A percentile compares a stretch with the other conserved stretches of the same genome.
Evolutionary conservation across 2,113 vertebrate species (phyloP).

Genomic region (Scalopus aquaticus): DNA sequence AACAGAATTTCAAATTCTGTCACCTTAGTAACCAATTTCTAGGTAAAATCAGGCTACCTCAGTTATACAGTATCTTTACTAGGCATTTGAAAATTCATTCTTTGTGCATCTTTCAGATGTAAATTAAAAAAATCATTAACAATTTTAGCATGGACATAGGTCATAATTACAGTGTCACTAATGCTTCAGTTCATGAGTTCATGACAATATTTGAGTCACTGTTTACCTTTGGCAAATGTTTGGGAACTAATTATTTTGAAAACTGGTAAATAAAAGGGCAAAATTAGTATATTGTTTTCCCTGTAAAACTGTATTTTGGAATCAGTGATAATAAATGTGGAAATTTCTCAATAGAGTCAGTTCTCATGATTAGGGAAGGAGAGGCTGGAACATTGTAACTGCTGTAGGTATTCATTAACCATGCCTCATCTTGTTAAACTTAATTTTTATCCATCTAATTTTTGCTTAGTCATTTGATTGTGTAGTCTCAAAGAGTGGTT

Average conservation of each 20-base stretch:
- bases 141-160: not conserved
- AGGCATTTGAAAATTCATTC: not conserved
- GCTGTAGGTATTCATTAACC: not conserved
- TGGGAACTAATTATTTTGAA: not conserved
- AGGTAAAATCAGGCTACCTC: not conserved
- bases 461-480: conserved; percentile 50
- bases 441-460: not conserved
- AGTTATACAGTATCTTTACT: not conserved
- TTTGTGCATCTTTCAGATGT: not conserved
- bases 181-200: not conserved
- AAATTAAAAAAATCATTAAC: not conserved
- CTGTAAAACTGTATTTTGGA: not conserved
- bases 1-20: not conserved
- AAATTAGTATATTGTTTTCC: conserved; percentile 26
- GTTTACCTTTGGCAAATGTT: not conserved
- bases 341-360: conserved; percentile 18
- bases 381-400: not conserved
- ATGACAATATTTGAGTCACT: not conserved
- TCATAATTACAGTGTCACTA: not conserved
- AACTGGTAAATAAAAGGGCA: not conserved
- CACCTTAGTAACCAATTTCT: not conserved
- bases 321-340: not conserved
- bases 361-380: not conserved
- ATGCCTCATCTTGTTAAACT: not conserved
- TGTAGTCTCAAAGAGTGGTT: conserved; percentile 3